Evolutionary conservation across 1,140 invertebrate genomes (phyloP), one percentile per base, ranked within the genome.

Genomic region (Scaptomyza pallida): DNA sequence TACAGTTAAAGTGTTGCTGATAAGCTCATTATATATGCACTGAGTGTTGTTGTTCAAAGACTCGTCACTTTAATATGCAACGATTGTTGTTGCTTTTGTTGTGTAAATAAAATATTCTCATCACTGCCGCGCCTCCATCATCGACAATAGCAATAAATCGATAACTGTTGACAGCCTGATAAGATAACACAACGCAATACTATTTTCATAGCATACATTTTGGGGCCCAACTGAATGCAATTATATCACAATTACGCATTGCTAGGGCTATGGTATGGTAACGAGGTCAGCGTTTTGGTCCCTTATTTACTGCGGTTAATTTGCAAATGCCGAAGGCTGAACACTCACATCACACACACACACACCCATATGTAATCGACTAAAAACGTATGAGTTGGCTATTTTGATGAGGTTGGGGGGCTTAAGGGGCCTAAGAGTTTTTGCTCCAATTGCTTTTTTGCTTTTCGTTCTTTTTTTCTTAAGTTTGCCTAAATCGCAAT

Each of bases 241-340:
- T 65, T 83, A 70, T 37, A 23, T 10, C 44, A 57, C 43, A 72
- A 63, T 72, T 83, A 74, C 44, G 52, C 16, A 30, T 23, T 35
- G 35, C 37, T 37, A 12, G n/a, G n/a, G n/a, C n/a, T n/a, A n/a
- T n/a, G n/a, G n/a, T n/a, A 9, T 61, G 13, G 19, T 37, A 62
- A 64, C 52, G 52, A 82, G 78, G 79, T 45, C 75, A 67, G 48
- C 19, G 33, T 13, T n/a, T 37, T 64, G 30, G 6, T 54, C 48
- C 17, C 37, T 78, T 75, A 78, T 88, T 82, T 88, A 88, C 82
- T 76, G 61, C 57, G 71, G 61, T 88, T 88, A 88, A 88, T 82
- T 82, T 88, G 64, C 83, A 82, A 82, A 72, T 47, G 68, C 74
- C 74, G 47, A 86, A 81, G 82, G 77, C 74, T 81, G 56, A 12